Conservation (phyloP, 2,113 vertebrate species). For the Thamnophis sirtalis region DNA sequence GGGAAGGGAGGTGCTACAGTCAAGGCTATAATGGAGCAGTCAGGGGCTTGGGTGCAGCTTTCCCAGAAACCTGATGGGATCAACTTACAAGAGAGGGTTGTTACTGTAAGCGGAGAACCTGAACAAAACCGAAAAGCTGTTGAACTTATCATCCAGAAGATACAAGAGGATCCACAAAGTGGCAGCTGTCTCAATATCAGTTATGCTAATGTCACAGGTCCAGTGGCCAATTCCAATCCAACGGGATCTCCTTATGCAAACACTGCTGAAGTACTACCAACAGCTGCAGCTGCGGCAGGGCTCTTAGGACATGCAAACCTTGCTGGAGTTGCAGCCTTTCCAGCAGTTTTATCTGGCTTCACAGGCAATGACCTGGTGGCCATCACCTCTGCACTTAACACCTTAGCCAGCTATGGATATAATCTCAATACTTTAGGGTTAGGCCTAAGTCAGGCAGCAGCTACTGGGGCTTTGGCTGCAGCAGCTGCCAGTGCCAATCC, state of each 20-base stretch:
- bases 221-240: slow-evolving; percentile 87
- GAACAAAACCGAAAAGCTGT: slow-evolving; percentile 88
- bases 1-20: slow-evolving; percentile 88
- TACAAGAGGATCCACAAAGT: slow-evolving; percentile 87
- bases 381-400: slow-evolving; percentile 89
- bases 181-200: slow-evolving; percentile 89
- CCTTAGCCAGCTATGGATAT: slow-evolving; percentile 87
- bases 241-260: slow-evolving; percentile 89
- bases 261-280: slow-evolving; percentile 86
- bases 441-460: slow-evolving; percentile 84
- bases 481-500: slow-evolving; percentile 86
- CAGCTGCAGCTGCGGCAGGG: slow-evolving; percentile 82
- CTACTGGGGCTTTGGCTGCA: slow-evolving; percentile 83
- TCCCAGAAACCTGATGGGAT: slow-evolving; percentile 88
- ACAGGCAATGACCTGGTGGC: slow-evolving; percentile 86
- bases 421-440: slow-evolving; percentile 86
- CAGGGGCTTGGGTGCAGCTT: slow-evolving; percentile 88
- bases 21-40: slow-evolving; percentile 89
- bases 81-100: slow-evolving; percentile 88
- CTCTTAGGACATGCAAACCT: slow-evolving; percentile 86
- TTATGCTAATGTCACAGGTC: slow-evolving; percentile 87
- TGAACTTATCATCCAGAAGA: slow-evolving; percentile 89
- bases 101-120: slow-evolving; percentile 87
- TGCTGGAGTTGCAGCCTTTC: slow-evolving; percentile 83
- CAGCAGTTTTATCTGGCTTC: slow-evolving; percentile 84